Evolutionary conservation across 2,797 vertebrate genomes (phyloP), one percentile per base, ranked within the genome.

Genomic region (Ptychobarbus kaznakovi): DNA sequence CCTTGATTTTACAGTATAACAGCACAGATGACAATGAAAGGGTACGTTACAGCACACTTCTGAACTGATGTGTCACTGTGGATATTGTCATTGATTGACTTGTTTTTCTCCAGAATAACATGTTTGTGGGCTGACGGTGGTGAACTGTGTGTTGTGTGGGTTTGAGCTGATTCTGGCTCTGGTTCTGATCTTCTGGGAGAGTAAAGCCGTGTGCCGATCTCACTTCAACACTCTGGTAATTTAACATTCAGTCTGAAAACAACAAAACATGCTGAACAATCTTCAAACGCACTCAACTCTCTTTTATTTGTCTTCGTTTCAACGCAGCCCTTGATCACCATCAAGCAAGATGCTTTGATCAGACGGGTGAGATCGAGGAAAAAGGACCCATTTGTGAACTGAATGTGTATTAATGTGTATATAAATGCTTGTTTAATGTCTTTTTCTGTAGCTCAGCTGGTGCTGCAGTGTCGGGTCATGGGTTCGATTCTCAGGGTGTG

Each of bases 161-260:
- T 6, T 91, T 4, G 92, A 96, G 89, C 80, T 89, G 69, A 0
- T 91, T 3, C 70, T 94, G 0, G 65, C 93, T n/a, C 2, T 90
- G 0, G 88, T 88, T 83, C 80, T 94, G 86, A 93, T 93, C 88
- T 94, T 89, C 91, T 95, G 94, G 94, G 53, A 92, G 83, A 95
- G 94, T 76, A 94, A 94, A 91, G 94, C 93, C 18, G 69, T 96
- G 1, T 96, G 94, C 92, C 91, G 93, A 84, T 16, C 91, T 32
- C 80, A 94, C 73, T 96, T 95, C 91, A 95, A 95, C 90, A 91
- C 86, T 35, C 85, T 95, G 94, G 95, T 96, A 93, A 11, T 85
- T 82, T 0, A 38, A 66, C 65, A 66, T 9, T 44, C 73, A 2
- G 10, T n/a, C 38, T n/a, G 0, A n/a, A 35, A 61, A 25, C 13